Evolutionary conservation across 2,113 vertebrate species (phyloP), one percentile per base, ranked within the genome.

Genomic region (Onychostoma macrolepis): DNA sequence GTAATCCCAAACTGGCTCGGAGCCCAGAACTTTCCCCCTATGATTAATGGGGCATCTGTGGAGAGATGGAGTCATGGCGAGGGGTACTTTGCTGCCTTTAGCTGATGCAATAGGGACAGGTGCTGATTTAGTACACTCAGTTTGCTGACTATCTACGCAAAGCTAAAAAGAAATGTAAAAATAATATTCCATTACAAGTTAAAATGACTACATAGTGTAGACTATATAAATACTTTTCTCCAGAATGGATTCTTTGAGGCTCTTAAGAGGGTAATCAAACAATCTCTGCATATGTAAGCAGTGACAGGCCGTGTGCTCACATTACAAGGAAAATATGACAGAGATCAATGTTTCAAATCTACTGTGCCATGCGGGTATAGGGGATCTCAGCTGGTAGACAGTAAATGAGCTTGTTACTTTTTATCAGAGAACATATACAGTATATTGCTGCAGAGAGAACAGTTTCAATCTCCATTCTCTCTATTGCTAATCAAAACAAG

Each of bases 261-360:
- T 85, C 86, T 90, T 87, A 79, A 91, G 93, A 93, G 93, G 84
- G 89, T 85, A 91, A 94, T 93, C 93, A 88, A 80, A 77, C 75
- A 61, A 85, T 83, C 88, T 53, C 75, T 65, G 83, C 88, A 84
- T 83, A 74, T 85, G 63, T 61, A 61, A 89, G 89, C 69, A 71
- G 72, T 50, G 77, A 63, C 65, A 50, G 85, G 30, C 56, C 50
- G 65, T 86, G 77, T 71, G 30, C 80, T 86, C 65, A 48, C 76
- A 87, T 92, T 93, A 91, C 81, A 87, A 87, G 63, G 48, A 87
- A 90, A 89, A 79, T 88, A 82, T 85, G 83, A 69, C 58, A 72
- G 81, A 71, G 84, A 90, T 89, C 88, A 88, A 56, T 83, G 43
- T 65, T 56, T 76, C 71, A 83, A 84, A 89, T 88, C 80, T 86